phyloP scores from a whole-genome alignment of 2,888 invertebrate genomes.

The Drosophila rubida region DNA sequence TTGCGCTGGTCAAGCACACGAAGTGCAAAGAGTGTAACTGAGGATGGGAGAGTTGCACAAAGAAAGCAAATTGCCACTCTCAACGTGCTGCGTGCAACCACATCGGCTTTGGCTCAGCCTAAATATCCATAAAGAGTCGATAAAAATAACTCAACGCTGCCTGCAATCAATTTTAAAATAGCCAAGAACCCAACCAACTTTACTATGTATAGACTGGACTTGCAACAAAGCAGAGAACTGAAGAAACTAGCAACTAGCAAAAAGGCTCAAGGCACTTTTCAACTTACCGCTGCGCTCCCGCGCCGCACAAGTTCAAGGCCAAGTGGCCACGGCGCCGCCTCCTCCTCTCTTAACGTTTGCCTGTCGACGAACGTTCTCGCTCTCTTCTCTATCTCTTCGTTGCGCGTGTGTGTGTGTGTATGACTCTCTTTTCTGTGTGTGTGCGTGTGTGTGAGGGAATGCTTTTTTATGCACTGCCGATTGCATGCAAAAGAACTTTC shows the following conservation, averaged over 20 bases:
- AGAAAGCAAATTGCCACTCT: constrained; percentile 39
- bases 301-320: constrained; percentile 78
- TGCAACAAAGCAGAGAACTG: constrained; percentile 38
- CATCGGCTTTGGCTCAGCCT: constrained; percentile 1
- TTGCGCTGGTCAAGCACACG: constrained; percentile 57
- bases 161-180: constrained; percentile 53
- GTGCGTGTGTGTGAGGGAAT: constrained; percentile 17
- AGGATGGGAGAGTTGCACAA: constrained; percentile 21
- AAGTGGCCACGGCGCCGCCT: constrained; percentile 71
- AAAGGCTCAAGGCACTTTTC: constrained; percentile 36
- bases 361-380: constrained; percentile 18
- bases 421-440: constrained; percentile 11
- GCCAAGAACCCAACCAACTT: constrained; percentile 21
- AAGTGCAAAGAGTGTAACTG: constrained; percentile 18
- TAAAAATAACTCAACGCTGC: constrained; percentile 58
- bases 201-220: constrained; percentile 36
- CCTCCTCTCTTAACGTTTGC: constrained; percentile 34
- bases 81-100: constrained; percentile 15
- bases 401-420: constrained; percentile 6
- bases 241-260: constrained; percentile 21
- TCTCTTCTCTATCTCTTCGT: constrained; percentile 19
- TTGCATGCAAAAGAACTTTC: constrained; percentile 75
- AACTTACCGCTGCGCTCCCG: constrained; percentile 72
- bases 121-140: constrained; percentile 43
- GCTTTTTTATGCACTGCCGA: constrained; percentile 50